Conservation (phyloP, 1,140 invertebrate species). For the Hylaeus anthracinus region DNA sequence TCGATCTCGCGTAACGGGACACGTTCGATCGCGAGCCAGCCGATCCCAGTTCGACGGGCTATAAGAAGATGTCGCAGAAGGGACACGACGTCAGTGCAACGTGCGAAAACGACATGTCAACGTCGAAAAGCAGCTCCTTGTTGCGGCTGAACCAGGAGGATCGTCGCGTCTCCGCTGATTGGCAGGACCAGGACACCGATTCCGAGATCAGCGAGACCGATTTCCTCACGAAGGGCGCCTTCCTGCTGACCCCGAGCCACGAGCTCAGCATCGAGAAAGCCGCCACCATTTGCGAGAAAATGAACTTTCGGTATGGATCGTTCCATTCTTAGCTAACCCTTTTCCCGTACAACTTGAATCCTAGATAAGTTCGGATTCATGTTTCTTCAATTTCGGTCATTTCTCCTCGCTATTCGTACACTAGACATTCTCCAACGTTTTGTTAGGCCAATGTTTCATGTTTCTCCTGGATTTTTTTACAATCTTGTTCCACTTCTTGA, state of each 20-base stretch:
- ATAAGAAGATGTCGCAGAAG: slow-evolving; percentile 76
- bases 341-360: neutral
- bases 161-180: slow-evolving; percentile 56
- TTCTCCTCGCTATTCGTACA: too few relatives aligned
- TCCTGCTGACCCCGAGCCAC: slow-evolving; percentile 90
- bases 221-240: slow-evolving; percentile 85
- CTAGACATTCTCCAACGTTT: too few relatives aligned
- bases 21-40: slow-evolving; percentile 43
- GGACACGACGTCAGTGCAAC: slow-evolving; percentile 68
- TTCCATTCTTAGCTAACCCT: neutral
- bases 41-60: slow-evolving; percentile 52
- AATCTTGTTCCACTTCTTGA: too few relatives aligned
- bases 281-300: slow-evolving; percentile 92
- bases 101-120: slow-evolving; percentile 75
- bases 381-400: neutral
- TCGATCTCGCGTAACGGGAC: slow-evolving; percentile 61
- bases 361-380: neutral
- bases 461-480: too few relatives aligned
- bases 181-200: slow-evolving; percentile 76
- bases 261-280: slow-evolving; percentile 92
- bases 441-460: too few relatives aligned
- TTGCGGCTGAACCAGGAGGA: slow-evolving; percentile 72
- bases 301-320: slow-evolving; percentile 86
- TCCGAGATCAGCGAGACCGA: slow-evolving; percentile 76
- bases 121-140: slow-evolving; percentile 74